These are phyloP conservation scores for Athene cunicularia DNA, from an alignment of 2,113 vertebrate species.

Conservation along the genomic window DNA sequence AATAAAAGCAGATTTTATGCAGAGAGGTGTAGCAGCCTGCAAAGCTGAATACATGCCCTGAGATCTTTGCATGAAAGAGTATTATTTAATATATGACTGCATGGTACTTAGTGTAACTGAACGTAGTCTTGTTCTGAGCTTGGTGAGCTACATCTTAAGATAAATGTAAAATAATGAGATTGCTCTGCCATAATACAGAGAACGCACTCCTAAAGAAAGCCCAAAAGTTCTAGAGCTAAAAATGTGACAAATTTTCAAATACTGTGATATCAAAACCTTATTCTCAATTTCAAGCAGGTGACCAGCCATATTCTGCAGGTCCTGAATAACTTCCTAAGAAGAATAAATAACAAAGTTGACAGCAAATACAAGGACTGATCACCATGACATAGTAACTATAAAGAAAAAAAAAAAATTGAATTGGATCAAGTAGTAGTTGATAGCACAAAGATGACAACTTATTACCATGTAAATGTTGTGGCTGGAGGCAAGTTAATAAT, in stretches of 20 bases:
- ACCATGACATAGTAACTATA: neutral
- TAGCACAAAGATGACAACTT: neutral
- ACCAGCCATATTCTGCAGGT: neutral
- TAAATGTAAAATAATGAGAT: neutral
- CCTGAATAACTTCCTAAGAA: neutral
- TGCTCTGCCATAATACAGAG: neutral
- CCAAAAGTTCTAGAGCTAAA: neutral
- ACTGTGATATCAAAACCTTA: neutral
- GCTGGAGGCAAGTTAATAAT: neutral
- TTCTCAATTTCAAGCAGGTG: neutral
- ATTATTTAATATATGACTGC: neutral
- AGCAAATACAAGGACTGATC: neutral
- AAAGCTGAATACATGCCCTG: neutral
- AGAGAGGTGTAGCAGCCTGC: neutral
- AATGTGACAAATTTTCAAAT: neutral
- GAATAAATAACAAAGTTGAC: neutral
- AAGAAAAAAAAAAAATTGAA: conserved; percentile 2
- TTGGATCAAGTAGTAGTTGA: neutral
- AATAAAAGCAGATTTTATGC: neutral
- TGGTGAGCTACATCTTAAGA: neutral
- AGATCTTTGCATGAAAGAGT: neutral
- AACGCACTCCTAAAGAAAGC: neutral
- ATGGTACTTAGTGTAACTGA: neutral
- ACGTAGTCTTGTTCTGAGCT: neutral
- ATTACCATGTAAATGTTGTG: neutral